These are phyloP conservation scores for Halcyon chelicuti DNA, from an alignment of 2,797 vertebrate species.

Conservation along the genomic window DNA sequence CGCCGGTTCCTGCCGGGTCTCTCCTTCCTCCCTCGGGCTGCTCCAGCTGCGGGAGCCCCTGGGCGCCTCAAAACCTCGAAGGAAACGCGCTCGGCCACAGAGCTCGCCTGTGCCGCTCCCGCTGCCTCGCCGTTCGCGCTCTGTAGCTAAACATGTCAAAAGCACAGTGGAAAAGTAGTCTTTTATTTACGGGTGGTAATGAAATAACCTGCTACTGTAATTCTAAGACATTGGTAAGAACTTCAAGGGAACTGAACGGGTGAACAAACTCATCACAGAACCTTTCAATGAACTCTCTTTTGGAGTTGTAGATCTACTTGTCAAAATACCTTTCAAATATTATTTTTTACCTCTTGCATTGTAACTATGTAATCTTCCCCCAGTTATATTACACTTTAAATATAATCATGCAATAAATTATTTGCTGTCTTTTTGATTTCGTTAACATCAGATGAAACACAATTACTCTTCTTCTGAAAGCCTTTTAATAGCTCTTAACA, in stretches of 20 bases:
- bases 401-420: background rate
- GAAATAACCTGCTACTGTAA: background rate
- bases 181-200: background rate
- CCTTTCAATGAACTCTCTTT: background rate
- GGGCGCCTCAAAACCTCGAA: too few relatives aligned
- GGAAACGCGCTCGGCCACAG: too few relatives aligned
- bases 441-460: background rate
- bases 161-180: background rate
- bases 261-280: background rate
- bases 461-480: background rate
- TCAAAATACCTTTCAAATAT: background rate
- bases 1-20: too few relatives aligned
- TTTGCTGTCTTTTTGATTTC: background rate
- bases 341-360: background rate
- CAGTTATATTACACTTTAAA: background rate
- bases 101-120: too few relatives aligned
- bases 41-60: too few relatives aligned
- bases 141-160: background rate
- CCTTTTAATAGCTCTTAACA: background rate
- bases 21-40: too few relatives aligned
- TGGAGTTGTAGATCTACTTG: background rate
- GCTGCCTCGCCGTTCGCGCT: too few relatives aligned
- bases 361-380: background rate
- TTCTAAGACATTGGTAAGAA: background rate
- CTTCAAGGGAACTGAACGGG: background rate